Percentiles rank a stretch among this genome's conserved stretches.
Evolutionary conservation across 2,797 vertebrate species (phyloP).

Genomic region (Sphenodon punctatus): DNA sequence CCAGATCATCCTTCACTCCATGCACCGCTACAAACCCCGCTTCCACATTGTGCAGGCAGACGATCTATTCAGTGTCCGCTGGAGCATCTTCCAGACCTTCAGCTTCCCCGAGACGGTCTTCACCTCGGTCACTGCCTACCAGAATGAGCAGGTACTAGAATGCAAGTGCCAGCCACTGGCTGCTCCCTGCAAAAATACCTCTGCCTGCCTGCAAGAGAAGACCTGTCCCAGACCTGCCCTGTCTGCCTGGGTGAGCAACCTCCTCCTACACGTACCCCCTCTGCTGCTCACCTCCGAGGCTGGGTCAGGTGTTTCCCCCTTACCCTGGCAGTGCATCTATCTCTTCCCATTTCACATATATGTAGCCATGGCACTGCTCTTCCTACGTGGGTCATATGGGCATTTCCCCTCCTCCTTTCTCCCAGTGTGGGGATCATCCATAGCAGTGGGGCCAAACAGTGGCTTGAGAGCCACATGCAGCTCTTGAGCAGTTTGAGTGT

Average conservation of each 20-base stretch:
- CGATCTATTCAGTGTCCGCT: conserved; percentile 87
- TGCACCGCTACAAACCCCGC: conserved; percentile 92
- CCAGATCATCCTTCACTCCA: conserved; percentile 90
- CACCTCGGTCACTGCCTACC: conserved; percentile 92
- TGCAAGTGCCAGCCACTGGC: not conserved
- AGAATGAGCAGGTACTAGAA: conserved; percentile 85
- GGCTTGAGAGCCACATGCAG: no score
- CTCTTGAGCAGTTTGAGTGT: no score
- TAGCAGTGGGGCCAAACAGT: no score
- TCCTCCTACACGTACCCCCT: not conserved
- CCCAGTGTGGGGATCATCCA: not conserved
- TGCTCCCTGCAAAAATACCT: rapidly evolving
- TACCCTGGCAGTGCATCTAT: not conserved
- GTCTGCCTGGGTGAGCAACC: not conserved
- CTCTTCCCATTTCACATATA: not conserved
- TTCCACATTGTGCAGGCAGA: conserved; percentile 92
- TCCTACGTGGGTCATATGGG: not conserved
- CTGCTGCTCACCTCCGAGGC: not conserved
- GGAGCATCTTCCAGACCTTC: conserved; percentile 90
- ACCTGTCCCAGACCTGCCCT: no score
- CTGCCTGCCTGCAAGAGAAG: not conserved
- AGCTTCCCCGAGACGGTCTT: conserved; percentile 90
- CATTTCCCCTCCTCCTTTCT: not conserved
- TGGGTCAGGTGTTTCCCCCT: not conserved
- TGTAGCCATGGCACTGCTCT: not conserved